Conservation (phyloP, 53 echinoderm and acorn worm species). For the Astropecten irregularis region DNA sequence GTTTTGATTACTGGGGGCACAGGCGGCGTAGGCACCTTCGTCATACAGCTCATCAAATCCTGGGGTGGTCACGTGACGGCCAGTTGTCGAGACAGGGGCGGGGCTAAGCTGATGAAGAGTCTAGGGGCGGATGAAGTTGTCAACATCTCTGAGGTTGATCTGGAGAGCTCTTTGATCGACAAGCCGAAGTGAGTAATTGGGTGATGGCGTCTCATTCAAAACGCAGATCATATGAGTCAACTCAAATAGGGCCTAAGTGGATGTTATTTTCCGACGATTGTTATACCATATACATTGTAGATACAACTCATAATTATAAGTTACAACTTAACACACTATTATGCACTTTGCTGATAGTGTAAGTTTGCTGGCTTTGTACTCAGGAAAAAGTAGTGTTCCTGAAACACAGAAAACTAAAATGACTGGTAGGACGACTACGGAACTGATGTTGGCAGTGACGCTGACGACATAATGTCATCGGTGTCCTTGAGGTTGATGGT, state of each 20-base stretch:
- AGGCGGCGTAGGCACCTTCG: constrained; percentile 81
- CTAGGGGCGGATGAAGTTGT: constrained; percentile 85
- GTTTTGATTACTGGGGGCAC: constrained; percentile 82
- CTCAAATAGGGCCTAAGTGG: background rate
- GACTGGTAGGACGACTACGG: no score
- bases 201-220: background rate
- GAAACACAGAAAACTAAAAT: no score
- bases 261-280: background rate
- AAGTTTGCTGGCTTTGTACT: no score
- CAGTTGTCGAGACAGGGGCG: constrained; percentile 65
- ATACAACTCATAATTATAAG: background rate
- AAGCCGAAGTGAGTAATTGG: constrained; percentile 34
- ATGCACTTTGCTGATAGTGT: no score
- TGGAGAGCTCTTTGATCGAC: constrained; percentile 43
- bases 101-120: constrained; percentile 63
- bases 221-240: background rate
- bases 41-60: constrained; percentile 87
- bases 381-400: no score
- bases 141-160: constrained; percentile 63
- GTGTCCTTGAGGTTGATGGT: no score
- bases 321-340: no score
- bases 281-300: background rate
- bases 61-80: constrained; percentile 96
- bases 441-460: no score
- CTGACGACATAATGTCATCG: no score